Base-by-base conservation (phyloP, 2,888 invertebrate genomes). In the Dolomedes plantarius region DNA sequence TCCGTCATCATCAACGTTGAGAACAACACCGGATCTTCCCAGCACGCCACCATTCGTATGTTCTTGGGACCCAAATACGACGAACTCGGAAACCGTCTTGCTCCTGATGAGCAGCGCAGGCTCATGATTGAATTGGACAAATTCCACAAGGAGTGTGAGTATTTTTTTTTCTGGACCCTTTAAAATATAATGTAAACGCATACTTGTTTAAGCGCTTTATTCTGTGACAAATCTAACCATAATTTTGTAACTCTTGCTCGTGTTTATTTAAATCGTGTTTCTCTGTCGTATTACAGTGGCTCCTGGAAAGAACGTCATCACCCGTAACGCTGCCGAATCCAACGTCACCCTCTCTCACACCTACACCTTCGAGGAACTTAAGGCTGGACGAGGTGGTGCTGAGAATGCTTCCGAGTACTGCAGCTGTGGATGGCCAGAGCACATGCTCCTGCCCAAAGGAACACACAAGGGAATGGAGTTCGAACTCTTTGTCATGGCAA, bases 381-480 rank as follows among this genome's bases (percentile, higher is more conserved):
- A 46, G 13, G 2, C 46, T 0, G 87, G 87, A 9, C 73, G 82
- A 46, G 82, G 83, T 16, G 83, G 78, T 56, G 32, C 79, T 81
- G 88, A 74, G 76, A 36, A 46, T 31, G 88, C 78, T 64, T 88
- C 75, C 62, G 88, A 93, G 89, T 95, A 95, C 93, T 97, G 96
- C 92, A 96, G 96, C 86, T 97, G 96, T 90, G 96, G 96, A 72
- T 96, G 96, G 96, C 96, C 96, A 0, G 94, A 95, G 87, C 96
- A 96, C 91, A 93, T 96, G 94, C 93, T 96, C 5, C 89, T 95
- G 46, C 95, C 96, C 0, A 95, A 94, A 91, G 96, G 96, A 1
- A 94, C 91, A 3, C 90, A 93, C 0, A 92, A 93, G 85, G 96
- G 96, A 0, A 94, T 93, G 91, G 91, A 92, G 0, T 93, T 94